Base-by-base conservation (phyloP, 2,797 vertebrate species). In the Megaceryle alcyon region DNA sequence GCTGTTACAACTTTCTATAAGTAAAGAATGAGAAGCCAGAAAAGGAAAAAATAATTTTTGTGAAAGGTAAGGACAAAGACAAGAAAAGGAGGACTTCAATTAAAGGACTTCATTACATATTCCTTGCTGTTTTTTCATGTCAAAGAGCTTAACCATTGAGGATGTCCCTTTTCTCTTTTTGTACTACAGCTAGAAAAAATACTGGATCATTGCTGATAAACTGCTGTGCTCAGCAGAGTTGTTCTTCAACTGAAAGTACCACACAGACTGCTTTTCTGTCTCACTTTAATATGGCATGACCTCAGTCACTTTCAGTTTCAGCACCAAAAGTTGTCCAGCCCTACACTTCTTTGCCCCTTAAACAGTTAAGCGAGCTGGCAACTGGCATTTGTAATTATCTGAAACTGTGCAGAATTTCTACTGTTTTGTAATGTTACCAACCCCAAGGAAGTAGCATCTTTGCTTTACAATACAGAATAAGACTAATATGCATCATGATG, bases 121-220 rank as follows among this genome's bases (percentile, higher is more conserved):
- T 77, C 37, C 28, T 64, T 68, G 46, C 33, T 75, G 18, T 68
- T 60, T 87, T 71, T 35, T 79, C 48, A 49, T 49, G 53, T 57
- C 26, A 60, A 84, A 37, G 19, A 75, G 18, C 18, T 92, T 85
- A 94, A 70, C 39, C 33, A 46, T 8, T 73, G 51, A 88, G 91
- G 41, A 44, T 57, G 33, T 29, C 59, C 66, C 59, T 94, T 86
- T 82, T 31, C 53, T 81, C 48, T 33, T 85, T 69, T 33, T 63
- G 11, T 59, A n/a, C 31, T 64, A 68, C 4, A 69, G 68, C 54
- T 77, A 65, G 22, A 84, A 88, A 59, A 37, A 76, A 25, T 65
- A 83, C 90, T 86, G 73, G 57, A 49, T 82, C 88, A 92, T 6
- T 94, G 81, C 63, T 83, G 65, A 83, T 57, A 78, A 90, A 46